Conservation (phyloP, 2,888 invertebrate genomes). For the Pterostichus niger region DNA sequence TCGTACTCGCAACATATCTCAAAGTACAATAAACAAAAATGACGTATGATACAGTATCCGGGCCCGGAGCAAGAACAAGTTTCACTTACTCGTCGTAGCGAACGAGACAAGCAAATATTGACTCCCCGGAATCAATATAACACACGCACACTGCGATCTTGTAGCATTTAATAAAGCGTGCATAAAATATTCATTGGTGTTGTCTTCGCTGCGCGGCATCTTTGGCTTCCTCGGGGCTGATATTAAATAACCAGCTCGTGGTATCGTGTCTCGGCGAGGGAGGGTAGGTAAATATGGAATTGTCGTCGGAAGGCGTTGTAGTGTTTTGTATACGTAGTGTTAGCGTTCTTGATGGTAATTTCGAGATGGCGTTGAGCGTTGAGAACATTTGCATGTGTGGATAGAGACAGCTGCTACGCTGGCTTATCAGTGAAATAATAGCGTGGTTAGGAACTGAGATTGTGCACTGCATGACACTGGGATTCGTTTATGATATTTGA, state of each 20-base stretch:
- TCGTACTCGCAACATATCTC: background rate
- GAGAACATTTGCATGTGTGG: slow-evolving; percentile 23
- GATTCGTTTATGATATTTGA: slow-evolving; percentile 36
- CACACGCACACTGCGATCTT: slow-evolving; percentile 36
- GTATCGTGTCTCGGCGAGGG: background rate
- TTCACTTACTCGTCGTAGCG: background rate
- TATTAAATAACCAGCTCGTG: slow-evolving; percentile 39
- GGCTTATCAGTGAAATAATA: slow-evolving; percentile 32
- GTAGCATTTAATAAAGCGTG: slow-evolving; percentile 52
- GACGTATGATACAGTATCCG: background rate
- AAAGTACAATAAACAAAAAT: slow-evolving; percentile 8
- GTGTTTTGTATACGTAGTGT: slow-evolving; percentile 15
- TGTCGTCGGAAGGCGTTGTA: background rate
- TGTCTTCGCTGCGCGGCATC: slow-evolving; percentile 30
- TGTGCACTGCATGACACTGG: background rate
- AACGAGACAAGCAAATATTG: slow-evolving; percentile 51
- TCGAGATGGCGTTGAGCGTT: background rate
- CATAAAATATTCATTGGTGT: slow-evolving; percentile 59
- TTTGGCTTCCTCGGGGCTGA: background rate
- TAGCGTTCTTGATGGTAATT: slow-evolving; percentile 18
- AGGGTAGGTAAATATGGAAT: background rate
- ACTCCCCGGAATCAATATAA: slow-evolving; percentile 49
- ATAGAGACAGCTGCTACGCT: slow-evolving; percentile 29
- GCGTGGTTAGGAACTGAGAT: slow-evolving; percentile 8
- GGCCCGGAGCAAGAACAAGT: background rate